Evolutionary conservation across 2,888 invertebrate genomes (phyloP).

Genomic region (Drosophila eohydei): DNA sequence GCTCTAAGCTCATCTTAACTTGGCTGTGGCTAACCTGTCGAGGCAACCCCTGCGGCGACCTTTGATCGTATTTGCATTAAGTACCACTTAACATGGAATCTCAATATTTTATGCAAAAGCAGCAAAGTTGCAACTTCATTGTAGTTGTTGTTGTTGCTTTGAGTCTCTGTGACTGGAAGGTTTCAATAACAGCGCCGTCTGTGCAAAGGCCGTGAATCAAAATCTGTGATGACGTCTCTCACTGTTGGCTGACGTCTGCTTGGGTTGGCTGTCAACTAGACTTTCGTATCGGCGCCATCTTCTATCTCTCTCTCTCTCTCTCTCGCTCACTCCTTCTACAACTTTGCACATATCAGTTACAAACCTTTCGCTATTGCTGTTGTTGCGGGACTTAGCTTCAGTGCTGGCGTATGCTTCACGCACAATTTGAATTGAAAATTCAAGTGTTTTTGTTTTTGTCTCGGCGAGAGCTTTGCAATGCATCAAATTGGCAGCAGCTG

Average conservation of each 20-base stretch:
- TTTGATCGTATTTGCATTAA: constrained; percentile 81
- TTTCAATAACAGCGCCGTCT: constrained; percentile 50
- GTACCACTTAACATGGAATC: constrained; percentile 83
- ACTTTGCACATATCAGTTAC: constrained; percentile 41
- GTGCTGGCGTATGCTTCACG: constrained; percentile 12
- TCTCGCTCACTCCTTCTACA: not conserved
- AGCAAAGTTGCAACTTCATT: constrained; percentile 47
- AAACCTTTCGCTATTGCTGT: constrained; percentile 11
- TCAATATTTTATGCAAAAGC: constrained; percentile 83
- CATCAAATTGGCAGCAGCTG: constrained; percentile 32
- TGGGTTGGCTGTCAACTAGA: constrained; percentile 63
- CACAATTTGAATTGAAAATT: constrained; percentile 37
- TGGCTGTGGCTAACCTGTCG: constrained; percentile 36
- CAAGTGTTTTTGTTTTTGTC: constrained; percentile 18
- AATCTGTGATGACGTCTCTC: constrained; percentile 42
- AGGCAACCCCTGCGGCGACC: constrained; percentile 43
- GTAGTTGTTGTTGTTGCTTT: constrained; percentile 3
- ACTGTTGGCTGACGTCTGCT: constrained; percentile 34
- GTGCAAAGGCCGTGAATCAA: constrained; percentile 42
- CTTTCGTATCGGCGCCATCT: constrained; percentile 37
- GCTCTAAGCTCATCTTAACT: constrained; percentile 21
- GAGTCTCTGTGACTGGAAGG: constrained; percentile 36
- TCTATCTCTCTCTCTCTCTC: not conserved
- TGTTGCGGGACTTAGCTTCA: not conserved
- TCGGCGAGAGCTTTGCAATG: constrained; percentile 23